A percentile compares a stretch with the other conserved stretches of the same genome.
Conservation (phyloP, 2,888 invertebrate species). For the Cartodere bifasciata region DNA sequence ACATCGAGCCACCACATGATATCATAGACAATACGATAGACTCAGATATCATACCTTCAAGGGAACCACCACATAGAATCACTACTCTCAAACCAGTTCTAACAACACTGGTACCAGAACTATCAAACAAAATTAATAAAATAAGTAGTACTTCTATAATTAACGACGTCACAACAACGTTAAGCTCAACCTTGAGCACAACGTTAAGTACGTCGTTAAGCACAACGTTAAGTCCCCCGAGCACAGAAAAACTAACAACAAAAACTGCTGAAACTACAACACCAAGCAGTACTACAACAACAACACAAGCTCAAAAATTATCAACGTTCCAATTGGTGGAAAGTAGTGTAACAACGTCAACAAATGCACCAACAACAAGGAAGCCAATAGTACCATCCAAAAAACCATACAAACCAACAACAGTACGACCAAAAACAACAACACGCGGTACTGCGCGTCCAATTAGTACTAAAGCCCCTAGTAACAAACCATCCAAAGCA, state of each 20-base stretch:
- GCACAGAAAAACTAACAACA: conserved; percentile 26
- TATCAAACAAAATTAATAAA: too few relatives aligned
- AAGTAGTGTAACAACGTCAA: conserved; percentile 3
- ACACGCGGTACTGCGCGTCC: conserved; percentile 15
- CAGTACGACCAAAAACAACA: conserved; percentile 14
- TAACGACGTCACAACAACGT: too few relatives aligned
- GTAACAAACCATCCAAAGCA: conserved; percentile 14
- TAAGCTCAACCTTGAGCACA: conserved; percentile 2
- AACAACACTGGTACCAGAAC: conserved; percentile 10
- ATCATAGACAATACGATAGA: conserved; percentile 51
- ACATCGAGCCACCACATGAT: conserved; percentile 50
- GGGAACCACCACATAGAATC: conserved; percentile 25
- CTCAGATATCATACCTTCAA: conserved; percentile 40
- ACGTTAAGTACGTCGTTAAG: conserved; percentile 2
- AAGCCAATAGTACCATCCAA: conserved; percentile 11
- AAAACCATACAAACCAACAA: conserved; percentile 14
- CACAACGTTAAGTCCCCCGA: conserved; percentile 10
- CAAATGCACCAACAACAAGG: conserved; percentile 9
- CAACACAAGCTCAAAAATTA: conserved; percentile 11
- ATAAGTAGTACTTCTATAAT: conserved; percentile 15
- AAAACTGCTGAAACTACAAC: conserved; percentile 10
- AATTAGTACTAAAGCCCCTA: conserved; percentile 12
- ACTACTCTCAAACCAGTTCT: conserved; percentile 14
- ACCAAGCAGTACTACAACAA: conserved; percentile 17
- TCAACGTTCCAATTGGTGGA: conserved; percentile 10